Percentiles rank a stretch among this genome's conserved stretches.
phyloP scores from a whole-genome alignment of 2,888 invertebrate genomes.

The Disparrhopalites patrizii region DNA sequence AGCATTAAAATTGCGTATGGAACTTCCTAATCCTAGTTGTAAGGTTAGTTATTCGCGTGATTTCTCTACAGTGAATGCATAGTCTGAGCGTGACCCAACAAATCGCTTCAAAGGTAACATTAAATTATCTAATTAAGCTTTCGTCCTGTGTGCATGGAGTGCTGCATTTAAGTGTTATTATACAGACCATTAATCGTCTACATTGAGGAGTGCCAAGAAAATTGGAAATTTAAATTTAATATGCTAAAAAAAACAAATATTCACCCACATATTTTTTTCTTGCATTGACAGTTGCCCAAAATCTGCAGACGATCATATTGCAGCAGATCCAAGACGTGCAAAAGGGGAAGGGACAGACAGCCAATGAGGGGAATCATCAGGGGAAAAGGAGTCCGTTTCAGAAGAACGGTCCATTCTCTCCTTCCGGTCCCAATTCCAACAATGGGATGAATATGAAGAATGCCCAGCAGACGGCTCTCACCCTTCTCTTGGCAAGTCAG shows the following conservation, averaged over 20 bases:
- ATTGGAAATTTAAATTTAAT: too few species aligned
- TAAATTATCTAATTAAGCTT: not conserved
- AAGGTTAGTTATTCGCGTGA: not conserved
- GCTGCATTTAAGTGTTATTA: too few species aligned
- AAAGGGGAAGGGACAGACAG: conserved; percentile 44
- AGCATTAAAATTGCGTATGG: not conserved
- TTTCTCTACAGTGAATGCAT: too few species aligned
- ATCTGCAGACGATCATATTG: conserved; percentile 53
- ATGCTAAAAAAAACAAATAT: too few species aligned
- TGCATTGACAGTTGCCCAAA: conserved; percentile 52
- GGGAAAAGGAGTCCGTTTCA: conserved; percentile 42
- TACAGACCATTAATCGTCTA: too few species aligned
- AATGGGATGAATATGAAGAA: conserved; percentile 47
- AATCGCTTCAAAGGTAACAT: too few species aligned
- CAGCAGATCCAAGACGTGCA: conserved; percentile 53
- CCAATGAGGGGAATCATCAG: conserved; percentile 29
- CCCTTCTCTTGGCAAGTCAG: conserved; percentile 51
- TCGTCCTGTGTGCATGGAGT: not conserved
- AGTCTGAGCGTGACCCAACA: too few species aligned
- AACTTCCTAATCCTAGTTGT: not conserved
- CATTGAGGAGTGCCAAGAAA: too few species aligned
- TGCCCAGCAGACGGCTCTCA: conserved; percentile 50
- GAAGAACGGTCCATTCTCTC: conserved; percentile 32
- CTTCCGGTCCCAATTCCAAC: conserved; percentile 28
- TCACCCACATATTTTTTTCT: too few species aligned